phyloP scores from a whole-genome alignment of 2,888 invertebrate species.

The Enchytraeus crypticus region DNA sequence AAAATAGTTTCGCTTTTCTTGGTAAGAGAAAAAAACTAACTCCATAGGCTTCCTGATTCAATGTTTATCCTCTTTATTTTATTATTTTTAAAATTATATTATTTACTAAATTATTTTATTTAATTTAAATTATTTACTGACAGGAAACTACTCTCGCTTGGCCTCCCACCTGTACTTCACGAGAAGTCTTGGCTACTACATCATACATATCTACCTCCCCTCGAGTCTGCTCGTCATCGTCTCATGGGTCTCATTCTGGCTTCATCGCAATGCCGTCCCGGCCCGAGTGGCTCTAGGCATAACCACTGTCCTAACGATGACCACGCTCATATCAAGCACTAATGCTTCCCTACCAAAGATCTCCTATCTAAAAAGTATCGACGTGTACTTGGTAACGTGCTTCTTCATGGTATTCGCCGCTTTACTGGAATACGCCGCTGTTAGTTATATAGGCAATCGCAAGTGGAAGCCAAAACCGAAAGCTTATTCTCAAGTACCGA shows the following conservation, averaged over 20 bases:
- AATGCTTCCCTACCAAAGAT: constrained; percentile 47
- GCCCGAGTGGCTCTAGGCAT: constrained; percentile 45
- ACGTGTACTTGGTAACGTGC: constrained; percentile 92
- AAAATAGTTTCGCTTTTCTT: too few relatives aligned
- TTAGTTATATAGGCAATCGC: constrained; percentile 73
- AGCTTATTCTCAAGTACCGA: background rate
- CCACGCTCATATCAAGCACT: constrained; percentile 47
- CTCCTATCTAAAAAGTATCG: constrained; percentile 57
- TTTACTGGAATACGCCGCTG: constrained; percentile 91
- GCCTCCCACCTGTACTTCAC: constrained; percentile 62
- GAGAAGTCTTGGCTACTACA: constrained; percentile 70
- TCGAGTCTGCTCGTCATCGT: constrained; percentile 52
- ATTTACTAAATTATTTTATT: background rate
- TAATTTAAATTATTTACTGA: background rate
- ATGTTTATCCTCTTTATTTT: background rate
- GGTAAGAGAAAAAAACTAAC: background rate
- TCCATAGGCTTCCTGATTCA: background rate
- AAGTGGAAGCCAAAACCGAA: constrained; percentile 4
- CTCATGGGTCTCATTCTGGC: constrained; percentile 63
- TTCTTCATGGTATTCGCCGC: constrained; percentile 99
- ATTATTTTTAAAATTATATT: background rate
- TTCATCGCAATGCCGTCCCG: constrained; percentile 45
- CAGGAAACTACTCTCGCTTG: constrained; percentile 47
- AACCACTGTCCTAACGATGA: constrained; percentile 48
- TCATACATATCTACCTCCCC: constrained; percentile 54